These are phyloP conservation scores for Tipula confusa DNA, from an alignment of 2,888 invertebrate species.

Conservation along the genomic window DNA sequence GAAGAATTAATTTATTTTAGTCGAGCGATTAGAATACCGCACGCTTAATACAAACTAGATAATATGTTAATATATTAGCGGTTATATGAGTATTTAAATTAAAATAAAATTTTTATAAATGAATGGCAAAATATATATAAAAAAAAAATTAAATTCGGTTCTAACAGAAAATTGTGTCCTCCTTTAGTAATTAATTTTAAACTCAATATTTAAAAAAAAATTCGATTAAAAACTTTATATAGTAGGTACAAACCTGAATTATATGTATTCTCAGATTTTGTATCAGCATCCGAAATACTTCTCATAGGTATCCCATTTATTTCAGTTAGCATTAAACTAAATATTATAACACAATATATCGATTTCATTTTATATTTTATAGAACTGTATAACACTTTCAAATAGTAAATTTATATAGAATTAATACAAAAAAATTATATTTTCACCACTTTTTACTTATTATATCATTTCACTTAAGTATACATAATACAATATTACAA, in stretches of 20 bases:
- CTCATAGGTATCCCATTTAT: neutral
- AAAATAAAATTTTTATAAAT: neutral
- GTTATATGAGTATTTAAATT: neutral
- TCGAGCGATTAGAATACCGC: neutral
- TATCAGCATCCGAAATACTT: neutral
- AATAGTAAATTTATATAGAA: neutral
- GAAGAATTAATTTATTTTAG: neutral
- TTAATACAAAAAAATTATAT: too few species aligned
- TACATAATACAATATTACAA: too few species aligned
- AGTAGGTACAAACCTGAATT: neutral
- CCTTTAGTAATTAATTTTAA: neutral
- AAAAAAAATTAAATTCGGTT: neutral
- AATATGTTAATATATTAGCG: neutral
- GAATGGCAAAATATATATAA: neutral
- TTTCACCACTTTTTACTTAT: neutral
- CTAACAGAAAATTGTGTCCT: neutral
- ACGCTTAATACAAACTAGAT: too few species aligned
- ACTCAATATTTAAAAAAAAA: neutral
- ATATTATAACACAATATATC: neutral
- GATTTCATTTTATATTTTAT: neutral
- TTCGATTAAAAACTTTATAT: too few species aligned
- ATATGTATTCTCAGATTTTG: neutral
- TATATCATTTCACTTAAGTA: neutral
- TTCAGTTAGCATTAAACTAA: neutral
- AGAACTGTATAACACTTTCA: neutral